phyloP scores from a whole-genome alignment of 2,113 vertebrate genomes.

The Sula dactylatra region DNA sequence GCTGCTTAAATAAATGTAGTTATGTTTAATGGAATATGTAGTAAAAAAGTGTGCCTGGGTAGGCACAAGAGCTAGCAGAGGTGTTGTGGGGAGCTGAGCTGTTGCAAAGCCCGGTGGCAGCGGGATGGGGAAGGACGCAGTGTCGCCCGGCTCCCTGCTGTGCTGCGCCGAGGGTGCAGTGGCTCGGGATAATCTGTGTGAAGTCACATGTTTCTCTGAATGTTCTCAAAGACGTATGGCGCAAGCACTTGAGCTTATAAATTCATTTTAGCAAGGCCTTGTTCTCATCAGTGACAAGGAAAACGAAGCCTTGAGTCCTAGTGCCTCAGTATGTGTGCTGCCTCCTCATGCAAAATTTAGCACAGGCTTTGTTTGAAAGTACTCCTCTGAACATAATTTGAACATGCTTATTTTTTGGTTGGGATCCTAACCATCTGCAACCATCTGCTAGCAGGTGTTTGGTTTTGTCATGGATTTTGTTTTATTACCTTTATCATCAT shows the following conservation, averaged over 20 bases:
- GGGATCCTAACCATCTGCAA: background rate
- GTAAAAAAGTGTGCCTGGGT: background rate
- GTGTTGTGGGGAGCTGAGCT: background rate
- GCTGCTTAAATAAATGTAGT: background rate
- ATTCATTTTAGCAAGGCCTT: background rate
- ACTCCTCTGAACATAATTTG: background rate
- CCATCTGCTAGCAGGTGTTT: background rate
- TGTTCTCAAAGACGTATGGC: background rate
- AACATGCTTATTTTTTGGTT: background rate
- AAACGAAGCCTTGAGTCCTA: background rate
- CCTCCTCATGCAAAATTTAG: conserved; percentile 8
- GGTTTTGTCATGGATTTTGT: background rate
- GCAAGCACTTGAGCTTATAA: background rate
- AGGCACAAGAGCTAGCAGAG: background rate
- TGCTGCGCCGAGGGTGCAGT: fast-evolving
- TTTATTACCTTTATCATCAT: background rate
- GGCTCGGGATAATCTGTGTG: background rate
- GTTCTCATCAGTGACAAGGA: background rate
- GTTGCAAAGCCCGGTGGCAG: background rate
- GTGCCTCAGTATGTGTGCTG: background rate
- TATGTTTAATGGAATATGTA: background rate
- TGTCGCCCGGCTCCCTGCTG: background rate
- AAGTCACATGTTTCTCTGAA: background rate
- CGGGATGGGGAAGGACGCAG: fast-evolving
- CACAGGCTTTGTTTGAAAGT: background rate